Conservation (phyloP, 2,888 invertebrate genomes). For the Barypeithes pellucidus region DNA sequence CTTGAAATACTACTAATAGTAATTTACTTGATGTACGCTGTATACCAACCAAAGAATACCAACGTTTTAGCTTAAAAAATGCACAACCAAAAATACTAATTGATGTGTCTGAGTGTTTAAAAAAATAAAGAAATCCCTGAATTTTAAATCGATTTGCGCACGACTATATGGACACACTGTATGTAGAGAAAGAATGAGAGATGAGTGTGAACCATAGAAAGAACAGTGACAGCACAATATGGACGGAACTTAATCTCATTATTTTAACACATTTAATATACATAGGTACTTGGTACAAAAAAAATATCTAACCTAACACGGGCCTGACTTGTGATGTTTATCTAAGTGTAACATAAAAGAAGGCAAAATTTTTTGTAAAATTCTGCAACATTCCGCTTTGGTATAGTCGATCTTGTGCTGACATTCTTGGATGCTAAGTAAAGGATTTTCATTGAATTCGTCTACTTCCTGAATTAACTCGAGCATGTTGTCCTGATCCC, state of each 20-base stretch:
- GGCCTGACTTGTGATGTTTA: constrained; percentile 47
- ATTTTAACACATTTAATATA: not conserved
- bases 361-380: constrained; percentile 56
- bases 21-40: too few relatives aligned
- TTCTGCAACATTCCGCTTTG: constrained; percentile 61
- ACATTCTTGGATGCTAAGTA: constrained; percentile 58
- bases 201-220: too few relatives aligned
- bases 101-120: too few relatives aligned
- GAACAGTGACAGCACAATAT: not conserved
- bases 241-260: not conserved
- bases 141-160: too few relatives aligned
- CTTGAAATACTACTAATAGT: too few relatives aligned
- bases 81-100: too few relatives aligned
- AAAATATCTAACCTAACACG: constrained; percentile 20
- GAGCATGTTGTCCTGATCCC: constrained; percentile 58
- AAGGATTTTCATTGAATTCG: constrained; percentile 59
- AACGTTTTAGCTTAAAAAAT: too few relatives aligned
- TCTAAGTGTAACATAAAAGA: constrained; percentile 59
- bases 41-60: too few relatives aligned
- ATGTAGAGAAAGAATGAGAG: too few relatives aligned
- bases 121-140: too few relatives aligned
- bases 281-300: constrained; percentile 6
- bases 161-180: too few relatives aligned
- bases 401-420: constrained; percentile 60
- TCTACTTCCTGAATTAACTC: constrained; percentile 61